Conservation (phyloP, 2,113 vertebrate species). For the Gnathonemus longibarbis region DNA sequence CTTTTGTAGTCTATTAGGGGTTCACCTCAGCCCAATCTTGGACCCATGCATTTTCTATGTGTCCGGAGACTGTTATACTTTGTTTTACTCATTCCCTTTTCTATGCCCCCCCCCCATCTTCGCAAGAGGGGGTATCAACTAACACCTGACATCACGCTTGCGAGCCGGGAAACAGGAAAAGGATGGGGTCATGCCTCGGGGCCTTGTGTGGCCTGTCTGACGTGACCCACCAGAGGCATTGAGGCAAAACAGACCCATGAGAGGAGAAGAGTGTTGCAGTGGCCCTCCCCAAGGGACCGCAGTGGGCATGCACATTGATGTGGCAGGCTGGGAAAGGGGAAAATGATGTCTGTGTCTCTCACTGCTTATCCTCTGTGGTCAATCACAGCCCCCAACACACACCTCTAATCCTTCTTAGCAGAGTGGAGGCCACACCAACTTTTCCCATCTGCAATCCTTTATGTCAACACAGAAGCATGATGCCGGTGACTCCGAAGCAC, state of each 20-base stretch:
- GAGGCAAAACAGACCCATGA: conserved; percentile 52
- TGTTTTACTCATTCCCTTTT: neutral
- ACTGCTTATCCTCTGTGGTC: neutral
- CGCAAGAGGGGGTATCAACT: conserved; percentile 46
- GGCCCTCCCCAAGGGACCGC: neutral
- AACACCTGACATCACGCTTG: conserved; percentile 43
- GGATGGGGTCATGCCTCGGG: conserved; percentile 9
- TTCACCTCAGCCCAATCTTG: conserved; percentile 35
- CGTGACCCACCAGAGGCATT: conserved; percentile 42
- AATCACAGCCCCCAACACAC: neutral
- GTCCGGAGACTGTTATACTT: conserved; percentile 28
- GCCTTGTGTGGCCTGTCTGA: conserved; percentile 30
- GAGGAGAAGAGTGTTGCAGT: conserved; percentile 13
- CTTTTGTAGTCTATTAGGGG: conserved; percentile 40
- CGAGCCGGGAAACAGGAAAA: conserved; percentile 46
- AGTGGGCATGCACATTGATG: neutral
- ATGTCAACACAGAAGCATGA: neutral
- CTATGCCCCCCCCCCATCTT: conserved; percentile 26
- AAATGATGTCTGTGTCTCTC: neutral
- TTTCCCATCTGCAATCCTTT: neutral
- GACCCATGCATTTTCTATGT: conserved; percentile 37
- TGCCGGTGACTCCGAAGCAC: neutral
- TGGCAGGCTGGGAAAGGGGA: neutral
- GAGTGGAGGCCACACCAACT: neutral
- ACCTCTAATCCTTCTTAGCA: neutral